Percentiles rank a stretch among this genome's conserved stretches.
phyloP scores from a whole-genome alignment of 2,113 vertebrate genomes.

The Raja brachyura region DNA sequence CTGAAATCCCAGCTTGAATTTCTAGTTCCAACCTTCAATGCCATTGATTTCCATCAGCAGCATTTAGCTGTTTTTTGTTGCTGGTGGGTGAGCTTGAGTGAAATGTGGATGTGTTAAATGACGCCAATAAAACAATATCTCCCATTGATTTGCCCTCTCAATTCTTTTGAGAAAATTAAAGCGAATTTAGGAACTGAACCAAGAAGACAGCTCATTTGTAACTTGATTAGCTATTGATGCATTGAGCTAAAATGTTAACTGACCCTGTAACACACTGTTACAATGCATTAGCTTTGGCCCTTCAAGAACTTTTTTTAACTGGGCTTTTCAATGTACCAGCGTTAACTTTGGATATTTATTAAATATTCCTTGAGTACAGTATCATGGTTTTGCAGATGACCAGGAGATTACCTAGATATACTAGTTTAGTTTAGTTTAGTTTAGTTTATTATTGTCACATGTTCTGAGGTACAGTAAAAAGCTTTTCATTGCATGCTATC shows the following conservation, averaged over 20 bases:
- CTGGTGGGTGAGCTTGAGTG: not conserved
- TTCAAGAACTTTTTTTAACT: not conserved
- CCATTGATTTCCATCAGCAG: not conserved
- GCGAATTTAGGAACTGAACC: not conserved
- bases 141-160: not conserved
- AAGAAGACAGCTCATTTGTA: conserved; percentile 3
- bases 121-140: not conserved
- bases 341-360: not conserved
- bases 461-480: no score
- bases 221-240: conserved; percentile 9
- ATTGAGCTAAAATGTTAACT: not conserved
- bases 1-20: not conserved
- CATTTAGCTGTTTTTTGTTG: not conserved
- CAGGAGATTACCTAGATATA: not conserved
- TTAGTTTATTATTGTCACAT: no score
- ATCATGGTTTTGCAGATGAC: not conserved
- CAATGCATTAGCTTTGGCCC: not conserved
- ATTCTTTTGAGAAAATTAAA: conserved; percentile 17
- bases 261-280: not conserved
- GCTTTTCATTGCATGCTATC: no score
- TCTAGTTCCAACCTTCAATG: not conserved
- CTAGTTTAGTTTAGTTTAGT: not conserved
- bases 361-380: not conserved
- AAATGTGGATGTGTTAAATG: not conserved
- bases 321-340: not conserved